phyloP scores from a whole-genome alignment of 2,888 invertebrate genomes.

The Quadriops clusia region DNA sequence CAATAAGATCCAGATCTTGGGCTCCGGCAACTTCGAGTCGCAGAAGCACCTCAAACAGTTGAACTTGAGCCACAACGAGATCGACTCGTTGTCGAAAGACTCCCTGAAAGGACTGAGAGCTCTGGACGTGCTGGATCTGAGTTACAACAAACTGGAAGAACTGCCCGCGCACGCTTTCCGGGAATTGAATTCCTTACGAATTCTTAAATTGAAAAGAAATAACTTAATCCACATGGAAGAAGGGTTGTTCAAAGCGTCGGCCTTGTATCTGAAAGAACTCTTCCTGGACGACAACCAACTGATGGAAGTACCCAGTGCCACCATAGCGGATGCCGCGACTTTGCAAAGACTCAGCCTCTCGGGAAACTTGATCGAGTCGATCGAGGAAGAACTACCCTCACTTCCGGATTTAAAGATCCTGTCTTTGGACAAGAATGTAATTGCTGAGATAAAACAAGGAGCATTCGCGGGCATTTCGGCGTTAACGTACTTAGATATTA shows the following conservation, averaged over 20 bases:
- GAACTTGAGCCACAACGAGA: constrained; percentile 65
- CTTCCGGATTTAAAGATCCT: constrained; percentile 59
- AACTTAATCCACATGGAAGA: constrained; percentile 61
- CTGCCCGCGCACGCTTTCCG: constrained; percentile 66
- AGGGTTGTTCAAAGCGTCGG: constrained; percentile 56
- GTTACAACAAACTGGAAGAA: constrained; percentile 63
- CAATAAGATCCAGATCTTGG: constrained; percentile 70
- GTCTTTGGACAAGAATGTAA: constrained; percentile 63
- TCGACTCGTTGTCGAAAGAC: constrained; percentile 60
- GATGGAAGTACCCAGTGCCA: constrained; percentile 60
- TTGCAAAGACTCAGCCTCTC: constrained; percentile 66
- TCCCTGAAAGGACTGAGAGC: constrained; percentile 62
- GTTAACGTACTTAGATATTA: constrained; percentile 61
- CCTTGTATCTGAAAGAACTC: constrained; percentile 58
- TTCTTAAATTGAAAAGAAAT: constrained; percentile 66
- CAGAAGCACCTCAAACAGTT: constrained; percentile 62
- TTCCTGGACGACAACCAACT: constrained; percentile 69
- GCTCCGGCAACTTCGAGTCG: constrained; percentile 69
- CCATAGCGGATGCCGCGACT: constrained; percentile 51
- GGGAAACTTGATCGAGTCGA: constrained; percentile 63
- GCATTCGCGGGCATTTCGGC: constrained; percentile 65
- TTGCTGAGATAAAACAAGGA: constrained; percentile 56
- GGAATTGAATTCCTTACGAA: constrained; percentile 60
- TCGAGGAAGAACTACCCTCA: constrained; percentile 62
- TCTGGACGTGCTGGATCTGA: constrained; percentile 57